phyloP scores from a whole-genome alignment of 2,113 vertebrate species.

The Perccottus glenii region DNA sequence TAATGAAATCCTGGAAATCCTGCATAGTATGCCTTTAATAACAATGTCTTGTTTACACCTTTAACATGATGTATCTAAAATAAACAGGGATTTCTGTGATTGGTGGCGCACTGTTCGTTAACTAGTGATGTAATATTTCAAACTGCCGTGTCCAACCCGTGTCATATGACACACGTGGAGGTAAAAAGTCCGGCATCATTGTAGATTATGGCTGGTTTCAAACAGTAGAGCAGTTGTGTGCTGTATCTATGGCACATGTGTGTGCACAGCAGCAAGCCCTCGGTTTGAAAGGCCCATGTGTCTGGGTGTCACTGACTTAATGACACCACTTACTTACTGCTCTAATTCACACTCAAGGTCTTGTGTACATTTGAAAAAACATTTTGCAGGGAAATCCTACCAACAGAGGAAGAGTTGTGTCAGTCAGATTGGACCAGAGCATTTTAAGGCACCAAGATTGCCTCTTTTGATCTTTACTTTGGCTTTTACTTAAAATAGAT shows the following conservation, averaged over 20 bases:
- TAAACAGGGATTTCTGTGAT: conserved; percentile 1
- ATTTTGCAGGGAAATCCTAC: conserved; percentile 55
- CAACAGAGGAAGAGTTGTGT: conserved; percentile 76
- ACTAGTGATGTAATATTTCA: conserved; percentile 55
- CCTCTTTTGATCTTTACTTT: conserved; percentile 51
- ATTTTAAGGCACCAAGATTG: conserved; percentile 35
- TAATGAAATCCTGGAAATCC: too few relatives aligned
- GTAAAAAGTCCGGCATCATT: conserved; percentile 28
- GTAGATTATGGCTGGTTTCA: conserved; percentile 37
- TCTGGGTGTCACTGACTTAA: conserved; percentile 70
- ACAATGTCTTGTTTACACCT: too few relatives aligned
- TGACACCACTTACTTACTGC: conserved; percentile 72
- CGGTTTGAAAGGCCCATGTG: conserved; percentile 74
- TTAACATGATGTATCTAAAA: too few relatives aligned
- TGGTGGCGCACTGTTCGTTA: conserved; percentile 32
- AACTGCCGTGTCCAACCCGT: conserved; percentile 26
- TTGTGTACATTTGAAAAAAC: conserved; percentile 64
- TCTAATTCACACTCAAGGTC: conserved; percentile 74
- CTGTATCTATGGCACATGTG: conserved; percentile 72
- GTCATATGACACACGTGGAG: conserved; percentile 30
- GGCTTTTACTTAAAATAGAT: conserved; percentile 38
- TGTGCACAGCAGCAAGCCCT: conserved; percentile 46
- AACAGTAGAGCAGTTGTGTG: conserved; percentile 74
- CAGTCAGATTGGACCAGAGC: conserved; percentile 31
- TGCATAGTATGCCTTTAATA: too few relatives aligned